These are phyloP conservation scores for Cydia strobilella DNA, from an alignment of 1,140 invertebrate genomes.

Conservation along the genomic window DNA sequence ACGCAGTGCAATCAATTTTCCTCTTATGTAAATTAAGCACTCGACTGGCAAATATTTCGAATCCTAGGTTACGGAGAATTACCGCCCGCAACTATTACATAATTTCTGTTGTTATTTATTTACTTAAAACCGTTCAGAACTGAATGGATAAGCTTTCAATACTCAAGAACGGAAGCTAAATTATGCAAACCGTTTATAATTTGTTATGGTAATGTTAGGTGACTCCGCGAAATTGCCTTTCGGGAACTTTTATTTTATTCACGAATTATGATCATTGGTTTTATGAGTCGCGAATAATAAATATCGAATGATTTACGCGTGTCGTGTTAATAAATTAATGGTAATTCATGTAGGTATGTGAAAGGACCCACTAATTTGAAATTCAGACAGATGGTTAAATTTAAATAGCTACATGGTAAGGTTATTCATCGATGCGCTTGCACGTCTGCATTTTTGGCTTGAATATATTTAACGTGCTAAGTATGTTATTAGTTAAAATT, in stretches of 20 bases:
- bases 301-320: conserved; percentile 26
- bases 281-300: conserved; percentile 33
- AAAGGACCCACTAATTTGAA: conserved; percentile 48
- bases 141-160: conserved; percentile 32
- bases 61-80: conserved; percentile 33
- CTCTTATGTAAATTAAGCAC: conserved; percentile 48
- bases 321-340: conserved; percentile 32
- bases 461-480: conserved; percentile 34
- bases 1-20: conserved; percentile 31
- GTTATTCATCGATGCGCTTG: conserved; percentile 47
- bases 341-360: conserved; percentile 37
- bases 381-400: conserved; percentile 42
- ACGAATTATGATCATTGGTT: conserved; percentile 20
- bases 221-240: conserved; percentile 16
- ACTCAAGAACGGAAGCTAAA: conserved; percentile 15
- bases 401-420: conserved; percentile 45
- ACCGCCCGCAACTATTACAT: conserved; percentile 37
- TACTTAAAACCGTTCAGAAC: conserved; percentile 39
- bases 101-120: conserved; percentile 38
- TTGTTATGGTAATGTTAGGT: conserved; percentile 34
- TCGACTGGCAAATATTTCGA: conserved; percentile 26
- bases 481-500: conserved; percentile 38
- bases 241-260: conserved; percentile 14
- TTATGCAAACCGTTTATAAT: conserved; percentile 42
- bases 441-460: conserved; percentile 48